Evolutionary conservation across 2,888 invertebrate genomes (phyloP), one percentile per base, ranked within the genome.

Genomic region (Cryptus viduatorius): DNA sequence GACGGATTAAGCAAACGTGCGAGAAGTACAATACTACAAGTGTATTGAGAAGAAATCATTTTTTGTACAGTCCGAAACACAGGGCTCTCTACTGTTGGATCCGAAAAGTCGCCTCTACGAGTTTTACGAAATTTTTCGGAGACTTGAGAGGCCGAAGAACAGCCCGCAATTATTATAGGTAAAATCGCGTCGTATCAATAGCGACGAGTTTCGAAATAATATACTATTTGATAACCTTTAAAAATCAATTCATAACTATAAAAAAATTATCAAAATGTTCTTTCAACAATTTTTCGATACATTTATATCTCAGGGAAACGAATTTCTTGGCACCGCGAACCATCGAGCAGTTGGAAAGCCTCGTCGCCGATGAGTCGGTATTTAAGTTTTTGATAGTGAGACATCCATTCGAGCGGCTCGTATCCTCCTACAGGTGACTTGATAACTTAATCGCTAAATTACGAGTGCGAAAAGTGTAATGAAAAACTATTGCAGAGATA

Each of bases 361-460:
- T 90, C 1, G 85, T 89, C 16, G 87, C 87, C 1, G 87, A 92
- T 76, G 72, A 81, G 42, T 83, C 83, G 31, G 85, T 89, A 8
- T 92, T 93, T 67, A 93, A 93, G 86, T 90, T 94, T 61, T 75
- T 94, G 10, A 82, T 92, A 1, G 92, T 94, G 1, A 89, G 94
- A 56, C 94, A 94, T 89, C 94, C 94, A 1, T 94, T 94, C 82
- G 91, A 93, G 79, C 90, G 94, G 10, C 87, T 94, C 0, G 93
- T 94, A 12, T 94, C 94, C n/a, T 91, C 93, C 0, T 94, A 93
- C 82, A 92, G 93, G 93, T 93, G 90, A 83, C 61, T 48, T 31
- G 2, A 12, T 12, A 12, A 56, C 4, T 3, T n/a, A 4, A 31
- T 4, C 4, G 14, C 5, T 3, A 16, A 56, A 53, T 19, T 4